Evolutionary conservation across 2,888 invertebrate genomes (phyloP).

Genomic region (Urechis unicinctus): DNA sequence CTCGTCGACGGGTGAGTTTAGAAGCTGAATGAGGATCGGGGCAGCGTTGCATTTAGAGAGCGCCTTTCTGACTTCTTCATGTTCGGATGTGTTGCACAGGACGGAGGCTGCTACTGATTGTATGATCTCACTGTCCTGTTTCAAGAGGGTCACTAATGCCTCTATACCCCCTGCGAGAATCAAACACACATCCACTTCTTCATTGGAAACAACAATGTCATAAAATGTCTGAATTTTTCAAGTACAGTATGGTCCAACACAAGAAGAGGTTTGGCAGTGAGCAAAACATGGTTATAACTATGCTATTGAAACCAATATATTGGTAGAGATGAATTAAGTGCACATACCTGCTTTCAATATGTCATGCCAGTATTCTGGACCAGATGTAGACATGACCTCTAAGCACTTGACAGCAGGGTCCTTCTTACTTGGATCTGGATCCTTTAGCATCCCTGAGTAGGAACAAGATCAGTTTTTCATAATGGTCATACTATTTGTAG

Average conservation of each 20-base stretch:
- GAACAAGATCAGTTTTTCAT: neutral
- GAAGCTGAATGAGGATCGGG: conserved; percentile 40
- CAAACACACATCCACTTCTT: too few species aligned
- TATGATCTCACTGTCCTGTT: conserved; percentile 36
- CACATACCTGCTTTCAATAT: conserved; percentile 40
- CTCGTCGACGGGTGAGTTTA: conserved; percentile 40
- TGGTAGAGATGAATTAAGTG: neutral
- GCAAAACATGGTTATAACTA: too few species aligned
- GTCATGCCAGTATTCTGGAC: conserved; percentile 40
- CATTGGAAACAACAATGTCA: too few species aligned
- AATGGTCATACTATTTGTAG: too few species aligned
- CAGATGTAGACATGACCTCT: conserved; percentile 42
- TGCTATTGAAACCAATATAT: too few species aligned
- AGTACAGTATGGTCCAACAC: too few species aligned
- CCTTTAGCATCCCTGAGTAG: conserved; percentile 38
- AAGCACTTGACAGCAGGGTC: conserved; percentile 47
- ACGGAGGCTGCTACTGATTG: conserved; percentile 46
- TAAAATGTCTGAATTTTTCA: too few species aligned
- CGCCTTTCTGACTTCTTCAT: conserved; percentile 35
- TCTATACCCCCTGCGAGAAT: conserved; percentile 35
- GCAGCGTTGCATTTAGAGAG: conserved; percentile 36
- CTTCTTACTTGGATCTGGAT: conserved; percentile 32
- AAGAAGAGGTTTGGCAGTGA: too few species aligned
- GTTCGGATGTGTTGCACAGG: conserved; percentile 47
- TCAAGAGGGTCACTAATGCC: conserved; percentile 39